Evolutionary conservation across 1,140 invertebrate genomes (phyloP).

Genomic region (Ceratina australensis): DNA sequence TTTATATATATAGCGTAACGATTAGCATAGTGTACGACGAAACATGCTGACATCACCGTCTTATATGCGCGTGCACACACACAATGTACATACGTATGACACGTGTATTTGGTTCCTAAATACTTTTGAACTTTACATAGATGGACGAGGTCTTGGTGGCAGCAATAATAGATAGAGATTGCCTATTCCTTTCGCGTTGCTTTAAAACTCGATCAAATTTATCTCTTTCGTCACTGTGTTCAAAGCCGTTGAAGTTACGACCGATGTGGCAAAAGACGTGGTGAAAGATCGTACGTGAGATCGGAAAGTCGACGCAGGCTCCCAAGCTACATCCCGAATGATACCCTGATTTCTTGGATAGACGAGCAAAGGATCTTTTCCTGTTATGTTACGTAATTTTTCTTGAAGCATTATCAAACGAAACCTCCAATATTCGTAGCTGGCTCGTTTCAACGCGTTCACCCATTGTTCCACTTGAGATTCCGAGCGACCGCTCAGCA

Average conservation of each 20-base stretch:
- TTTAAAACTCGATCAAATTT: constrained; percentile 72
- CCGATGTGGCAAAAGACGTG: constrained; percentile 63
- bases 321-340: constrained; percentile 74
- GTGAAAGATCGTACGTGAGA: constrained; percentile 73
- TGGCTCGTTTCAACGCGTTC: constrained; percentile 80
- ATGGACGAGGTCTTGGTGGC: no score
- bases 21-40: background rate
- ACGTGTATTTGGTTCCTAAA: constrained; percentile 45
- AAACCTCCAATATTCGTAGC: constrained; percentile 83
- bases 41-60: background rate
- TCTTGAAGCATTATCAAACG: constrained; percentile 81
- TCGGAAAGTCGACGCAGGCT: constrained; percentile 68
- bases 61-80: background rate
- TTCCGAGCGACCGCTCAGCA: constrained; percentile 84
- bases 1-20: constrained; percentile 1
- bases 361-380: constrained; percentile 83
- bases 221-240: constrained; percentile 68
- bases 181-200: no score
- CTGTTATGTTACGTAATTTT: constrained; percentile 81
- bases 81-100: no score
- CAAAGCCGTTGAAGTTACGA: constrained; percentile 59
- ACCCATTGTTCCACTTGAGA: constrained; percentile 83
- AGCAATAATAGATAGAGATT: no score
- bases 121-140: constrained; percentile 32
- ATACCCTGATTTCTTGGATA: constrained; percentile 83